Evolutionary conservation across 2,797 vertebrate species (phyloP), one percentile per base, ranked within the genome.

Genomic region (Rhincodon typus): DNA sequence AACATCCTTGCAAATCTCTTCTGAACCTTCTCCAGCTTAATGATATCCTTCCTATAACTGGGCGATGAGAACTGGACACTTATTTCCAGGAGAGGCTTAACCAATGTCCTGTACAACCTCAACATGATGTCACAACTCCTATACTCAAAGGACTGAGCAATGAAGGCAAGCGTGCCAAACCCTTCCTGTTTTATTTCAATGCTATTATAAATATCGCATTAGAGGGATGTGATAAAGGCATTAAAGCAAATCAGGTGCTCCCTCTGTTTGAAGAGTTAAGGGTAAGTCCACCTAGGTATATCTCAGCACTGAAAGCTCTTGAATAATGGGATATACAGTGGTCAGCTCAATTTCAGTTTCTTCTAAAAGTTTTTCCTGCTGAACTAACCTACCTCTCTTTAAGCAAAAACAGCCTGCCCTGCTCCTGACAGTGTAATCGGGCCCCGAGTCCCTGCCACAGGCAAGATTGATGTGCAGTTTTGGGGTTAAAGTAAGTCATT

Each of bases 401-500:
- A 95, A 57, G 94, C 13, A 34, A 30, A 69, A 74, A 70, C 42
- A 34, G n/a, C 2, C 46, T 74, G 42, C 25, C 34, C 19, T 42
- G 66, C 23, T 93, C 23, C 46, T 25, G 42, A 46, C 94, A 77
- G 42, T n/a, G 7, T 93, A 67, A 23, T 38, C 90, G 30, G 46
- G 42, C 70, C 94, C 21, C 12, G 30, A 70, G 69, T 77, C 15
- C 94, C 46, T 74, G 70, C 46, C 70, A 77, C 15, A 4, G 34
- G 70, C 4, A 42, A 74, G 94, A 95, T 95, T 95, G 70, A 77
- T 74, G 46, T 30, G 46, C 67, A 95, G 25, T 53, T 69, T 93
- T 6, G 46, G 46, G 42, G 69, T 95, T 77, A 74, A 50, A 25
- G 15, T 53, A 30, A 95, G 50, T 46, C 72, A 95, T 95, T 77